Conservation (phyloP, 1,140 invertebrate genomes). For the Heliconius melpomene region DNA sequence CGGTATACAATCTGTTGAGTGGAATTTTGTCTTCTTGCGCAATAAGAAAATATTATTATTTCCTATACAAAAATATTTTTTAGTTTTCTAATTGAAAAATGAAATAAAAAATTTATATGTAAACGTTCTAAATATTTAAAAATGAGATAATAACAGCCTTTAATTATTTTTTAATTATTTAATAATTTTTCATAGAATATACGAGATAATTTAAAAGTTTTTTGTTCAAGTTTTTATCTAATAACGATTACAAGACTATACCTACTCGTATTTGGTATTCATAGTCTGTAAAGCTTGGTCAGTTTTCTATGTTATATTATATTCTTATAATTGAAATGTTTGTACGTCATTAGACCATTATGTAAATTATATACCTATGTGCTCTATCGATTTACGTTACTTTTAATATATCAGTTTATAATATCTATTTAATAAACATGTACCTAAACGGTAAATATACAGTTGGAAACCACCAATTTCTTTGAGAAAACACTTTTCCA, state of each 20-base stretch:
- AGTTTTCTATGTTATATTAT: constrained; percentile 1
- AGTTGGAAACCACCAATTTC: too few relatives aligned
- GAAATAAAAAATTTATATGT: too few relatives aligned
- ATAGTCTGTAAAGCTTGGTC: background rate
- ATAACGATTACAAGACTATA: background rate
- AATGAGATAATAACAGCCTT: too few relatives aligned
- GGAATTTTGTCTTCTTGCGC: too few relatives aligned
- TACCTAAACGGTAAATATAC: background rate
- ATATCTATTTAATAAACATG: background rate
- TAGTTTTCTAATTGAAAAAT: too few relatives aligned
- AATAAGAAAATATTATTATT: too few relatives aligned
- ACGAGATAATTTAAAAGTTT: background rate
- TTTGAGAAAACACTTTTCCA: background rate
- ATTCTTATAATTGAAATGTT: background rate
- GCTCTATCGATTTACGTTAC: background rate
- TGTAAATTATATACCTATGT: constrained; percentile 9
- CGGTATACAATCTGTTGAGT: too few relatives aligned
- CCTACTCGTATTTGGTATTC: background rate
- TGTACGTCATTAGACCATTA: constrained; percentile 5
- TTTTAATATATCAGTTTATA: background rate
- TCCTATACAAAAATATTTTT: too few relatives aligned
- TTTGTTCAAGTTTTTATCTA: background rate
- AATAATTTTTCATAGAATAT: too few relatives aligned
- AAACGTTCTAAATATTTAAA: too few relatives aligned
- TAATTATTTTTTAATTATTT: too few relatives aligned